Conservation (phyloP, 2,797 vertebrate species). For the Pagetopsis macropterus region DNA sequence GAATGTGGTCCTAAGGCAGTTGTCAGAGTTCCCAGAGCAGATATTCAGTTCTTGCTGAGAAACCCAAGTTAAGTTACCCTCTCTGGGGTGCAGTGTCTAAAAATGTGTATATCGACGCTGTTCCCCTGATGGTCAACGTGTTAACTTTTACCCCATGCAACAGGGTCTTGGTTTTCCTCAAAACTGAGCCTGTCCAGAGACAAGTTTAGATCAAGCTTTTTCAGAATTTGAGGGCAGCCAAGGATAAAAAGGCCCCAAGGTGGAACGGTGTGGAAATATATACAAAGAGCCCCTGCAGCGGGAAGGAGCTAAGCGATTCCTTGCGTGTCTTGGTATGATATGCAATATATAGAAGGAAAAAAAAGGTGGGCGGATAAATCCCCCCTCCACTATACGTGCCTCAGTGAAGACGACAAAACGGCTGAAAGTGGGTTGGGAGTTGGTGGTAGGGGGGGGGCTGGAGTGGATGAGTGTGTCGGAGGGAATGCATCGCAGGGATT, state of each 20-base stretch:
- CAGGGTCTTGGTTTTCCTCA: slow-evolving; percentile 67
- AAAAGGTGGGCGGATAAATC: slow-evolving; percentile 59
- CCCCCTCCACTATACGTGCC: slow-evolving; percentile 46
- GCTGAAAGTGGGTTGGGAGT: slow-evolving; percentile 32
- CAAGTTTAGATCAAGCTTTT: slow-evolving; percentile 53
- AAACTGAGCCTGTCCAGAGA: slow-evolving; percentile 63
- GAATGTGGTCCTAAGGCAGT: slow-evolving; percentile 61
- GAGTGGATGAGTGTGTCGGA: slow-evolving; percentile 48
- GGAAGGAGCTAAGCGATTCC: slow-evolving; percentile 52
- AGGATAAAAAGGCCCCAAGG: slow-evolving; percentile 58
- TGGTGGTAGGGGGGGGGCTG: not conserved
- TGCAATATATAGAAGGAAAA: slow-evolving; percentile 21
- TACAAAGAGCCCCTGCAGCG: slow-evolving; percentile 44
- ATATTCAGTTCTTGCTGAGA: slow-evolving; percentile 59
- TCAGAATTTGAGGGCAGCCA: slow-evolving; percentile 52
- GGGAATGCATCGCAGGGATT: slow-evolving; percentile 52
- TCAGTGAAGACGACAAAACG: slow-evolving; percentile 52
- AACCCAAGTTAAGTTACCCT: slow-evolving; percentile 61
- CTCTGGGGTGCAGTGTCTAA: slow-evolving; percentile 66
- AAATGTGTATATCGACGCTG: slow-evolving; percentile 47
- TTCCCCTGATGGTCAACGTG: slow-evolving; percentile 59
- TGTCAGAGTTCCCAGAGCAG: slow-evolving; percentile 56
- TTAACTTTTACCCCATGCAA: slow-evolving; percentile 61
- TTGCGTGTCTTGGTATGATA: slow-evolving; percentile 54
- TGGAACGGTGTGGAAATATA: slow-evolving; percentile 54